These are phyloP conservation scores for Sparus aurata DNA, from an alignment of 2,797 vertebrate species.

Conservation along the genomic window DNA sequence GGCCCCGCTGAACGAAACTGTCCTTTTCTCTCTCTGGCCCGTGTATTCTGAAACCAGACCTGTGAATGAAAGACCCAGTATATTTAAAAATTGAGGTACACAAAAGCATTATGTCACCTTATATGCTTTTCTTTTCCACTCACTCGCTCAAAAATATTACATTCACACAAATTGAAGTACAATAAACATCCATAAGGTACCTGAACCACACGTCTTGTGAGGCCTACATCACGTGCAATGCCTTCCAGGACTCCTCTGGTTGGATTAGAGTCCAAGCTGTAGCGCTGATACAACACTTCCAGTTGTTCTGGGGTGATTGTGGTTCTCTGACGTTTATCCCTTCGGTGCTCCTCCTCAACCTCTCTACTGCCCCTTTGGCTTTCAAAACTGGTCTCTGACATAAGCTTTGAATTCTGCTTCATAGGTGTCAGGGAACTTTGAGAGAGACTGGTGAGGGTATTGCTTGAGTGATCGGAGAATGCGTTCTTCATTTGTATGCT, in stretches of 20 bases:
- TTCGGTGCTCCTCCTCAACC: slow-evolving; percentile 93
- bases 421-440: slow-evolving; percentile 90
- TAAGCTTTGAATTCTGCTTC: slow-evolving; percentile 94
- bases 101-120: slow-evolving; percentile 8
- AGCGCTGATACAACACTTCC: slow-evolving; percentile 98
- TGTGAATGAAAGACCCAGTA: slow-evolving; percentile 70
- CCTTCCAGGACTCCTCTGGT: slow-evolving; percentile 98
- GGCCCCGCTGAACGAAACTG: slow-evolving; percentile 97
- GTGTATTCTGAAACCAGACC: slow-evolving; percentile 99
- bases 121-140: not conserved
- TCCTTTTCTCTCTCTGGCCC: slow-evolving; percentile 97
- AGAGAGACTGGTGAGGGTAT: slow-evolving; percentile 88
- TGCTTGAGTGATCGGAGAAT: slow-evolving; percentile 83
- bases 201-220: slow-evolving; percentile 98
- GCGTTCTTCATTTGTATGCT: slow-evolving; percentile 78
- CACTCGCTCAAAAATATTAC: not conserved
- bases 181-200: slow-evolving; percentile 75
- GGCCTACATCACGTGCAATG: slow-evolving; percentile 97
- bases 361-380: slow-evolving; percentile 83
- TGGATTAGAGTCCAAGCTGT: slow-evolving; percentile 97
- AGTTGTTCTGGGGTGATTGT: slow-evolving; percentile 99
- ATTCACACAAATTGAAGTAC: slow-evolving; percentile 5
- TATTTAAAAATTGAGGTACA: slow-evolving; percentile 23
- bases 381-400: slow-evolving; percentile 90
- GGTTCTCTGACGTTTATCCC: slow-evolving; percentile 97